These are phyloP conservation scores for Chrysaora quinquecirrha DNA, from an alignment of 30 jellyfish, hydroid and myxozoan species.

Conservation along the genomic window DNA sequence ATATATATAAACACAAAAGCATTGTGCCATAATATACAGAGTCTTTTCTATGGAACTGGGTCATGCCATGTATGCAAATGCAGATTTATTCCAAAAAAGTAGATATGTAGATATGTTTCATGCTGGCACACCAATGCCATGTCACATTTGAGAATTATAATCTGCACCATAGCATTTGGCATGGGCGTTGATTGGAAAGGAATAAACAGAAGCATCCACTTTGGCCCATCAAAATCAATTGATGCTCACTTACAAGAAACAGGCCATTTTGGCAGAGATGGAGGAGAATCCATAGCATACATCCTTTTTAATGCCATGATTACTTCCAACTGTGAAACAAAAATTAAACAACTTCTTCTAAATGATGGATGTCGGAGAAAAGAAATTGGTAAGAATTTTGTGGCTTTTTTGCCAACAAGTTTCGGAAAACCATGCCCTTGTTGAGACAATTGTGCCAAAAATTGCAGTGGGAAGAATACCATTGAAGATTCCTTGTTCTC, in stretches of 20 bases:
- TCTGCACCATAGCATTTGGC: constrained; percentile 32
- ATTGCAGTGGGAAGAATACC: constrained; percentile 3
- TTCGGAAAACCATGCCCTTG: background rate
- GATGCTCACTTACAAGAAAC: constrained; percentile 14
- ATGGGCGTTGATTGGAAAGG: constrained; percentile 38
- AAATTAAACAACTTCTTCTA: background rate
- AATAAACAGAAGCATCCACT: constrained; percentile 1
- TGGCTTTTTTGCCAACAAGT: background rate
- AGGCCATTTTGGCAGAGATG: constrained; percentile 17
- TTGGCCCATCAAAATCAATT: constrained; percentile 24
- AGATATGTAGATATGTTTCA: constrained; percentile 24
- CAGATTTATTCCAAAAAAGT: background rate
- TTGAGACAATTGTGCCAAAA: background rate
- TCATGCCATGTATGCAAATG: constrained; percentile 2
- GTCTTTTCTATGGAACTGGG: background rate
- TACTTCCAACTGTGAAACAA: background rate
- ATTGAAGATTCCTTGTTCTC: background rate
- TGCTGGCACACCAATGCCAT: constrained; percentile 46
- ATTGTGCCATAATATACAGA: background rate
- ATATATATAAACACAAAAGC: background rate
- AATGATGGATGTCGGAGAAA: background rate
- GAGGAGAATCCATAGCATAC: constrained; percentile 1
- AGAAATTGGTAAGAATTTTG: constrained; percentile 1
- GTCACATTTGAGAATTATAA: constrained; percentile 12
- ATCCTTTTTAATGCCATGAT: constrained; percentile 13